A percentile compares a stretch with the other conserved stretches of the same genome.
phyloP scores from a whole-genome alignment of 2,113 vertebrate species.

The Choloepus hoffmanni region DNA sequence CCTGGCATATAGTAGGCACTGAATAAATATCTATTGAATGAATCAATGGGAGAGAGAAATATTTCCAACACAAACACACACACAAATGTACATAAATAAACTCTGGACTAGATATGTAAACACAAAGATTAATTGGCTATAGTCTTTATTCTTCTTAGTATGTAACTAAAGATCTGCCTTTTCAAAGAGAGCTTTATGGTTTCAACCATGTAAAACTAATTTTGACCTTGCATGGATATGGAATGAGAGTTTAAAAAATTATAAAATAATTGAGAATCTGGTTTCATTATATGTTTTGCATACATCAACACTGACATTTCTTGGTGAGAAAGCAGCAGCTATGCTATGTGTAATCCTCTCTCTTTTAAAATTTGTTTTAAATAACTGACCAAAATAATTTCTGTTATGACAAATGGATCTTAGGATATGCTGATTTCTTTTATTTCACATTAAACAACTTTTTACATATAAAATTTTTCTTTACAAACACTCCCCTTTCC shows the following conservation, averaged over 20 bases:
- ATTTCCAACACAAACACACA: too few species aligned
- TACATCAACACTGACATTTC: slow-evolving; percentile 20
- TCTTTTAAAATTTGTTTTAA: background rate
- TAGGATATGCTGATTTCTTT: too few species aligned
- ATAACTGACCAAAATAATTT: too few species aligned
- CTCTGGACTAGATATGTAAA: background rate
- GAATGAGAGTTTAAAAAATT: background rate
- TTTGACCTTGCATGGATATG: slow-evolving; percentile 2
- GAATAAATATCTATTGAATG: background rate
- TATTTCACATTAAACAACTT: too few species aligned
- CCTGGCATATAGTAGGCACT: background rate
- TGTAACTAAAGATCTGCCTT: background rate
- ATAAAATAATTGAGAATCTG: background rate
- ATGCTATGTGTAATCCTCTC: background rate
- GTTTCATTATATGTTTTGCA: background rate
- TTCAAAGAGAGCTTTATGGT: background rate
- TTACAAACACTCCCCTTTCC: too few species aligned
- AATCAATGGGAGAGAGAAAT: background rate
- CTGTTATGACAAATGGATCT: too few species aligned
- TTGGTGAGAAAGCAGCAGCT: slow-evolving; percentile 19
- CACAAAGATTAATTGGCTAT: slow-evolving; percentile 9
- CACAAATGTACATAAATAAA: too few species aligned
- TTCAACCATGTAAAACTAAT: slow-evolving; percentile 51
- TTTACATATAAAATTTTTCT: too few species aligned
- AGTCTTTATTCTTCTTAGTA: background rate